A percentile compares a stretch with the other conserved stretches of the same genome.
Conservation (phyloP, 1,140 invertebrate species). For the Zaprionus camerounensis region DNA sequence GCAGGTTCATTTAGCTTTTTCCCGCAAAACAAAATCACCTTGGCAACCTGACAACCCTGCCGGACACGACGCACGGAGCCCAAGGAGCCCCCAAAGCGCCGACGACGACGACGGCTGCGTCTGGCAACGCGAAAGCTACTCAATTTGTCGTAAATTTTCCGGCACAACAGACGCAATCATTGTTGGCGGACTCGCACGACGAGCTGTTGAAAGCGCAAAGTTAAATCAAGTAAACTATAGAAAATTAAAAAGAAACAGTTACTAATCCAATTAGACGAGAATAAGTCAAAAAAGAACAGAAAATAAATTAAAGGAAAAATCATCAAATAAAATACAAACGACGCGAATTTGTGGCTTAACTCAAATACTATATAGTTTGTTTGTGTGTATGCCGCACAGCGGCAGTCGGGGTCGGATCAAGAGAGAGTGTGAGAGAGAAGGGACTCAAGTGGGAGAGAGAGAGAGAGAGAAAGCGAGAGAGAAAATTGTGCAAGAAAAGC, state of each 20-base stretch:
- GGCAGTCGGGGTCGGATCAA: slow-evolving; percentile 12
- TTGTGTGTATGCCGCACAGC: slow-evolving; percentile 14
- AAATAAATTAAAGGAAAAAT: slow-evolving; percentile 8
- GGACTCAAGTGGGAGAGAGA: slow-evolving; percentile 10
- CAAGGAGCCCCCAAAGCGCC: slow-evolving; percentile 36
- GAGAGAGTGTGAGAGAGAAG: not conserved
- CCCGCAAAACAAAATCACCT: not conserved
- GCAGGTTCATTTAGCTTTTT: not conserved
- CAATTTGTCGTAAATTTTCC: slow-evolving; percentile 83
- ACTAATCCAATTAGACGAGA: slow-evolving; percentile 37
- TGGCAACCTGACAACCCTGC: slow-evolving; percentile 37
- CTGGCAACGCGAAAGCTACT: slow-evolving; percentile 69
- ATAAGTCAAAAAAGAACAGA: slow-evolving; percentile 12
- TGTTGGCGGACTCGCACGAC: slow-evolving; percentile 66
- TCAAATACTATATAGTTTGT: slow-evolving; percentile 4
- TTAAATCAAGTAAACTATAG: slow-evolving; percentile 46
- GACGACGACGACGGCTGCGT: slow-evolving; percentile 49
- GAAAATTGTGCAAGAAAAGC: slow-evolving; percentile 73
- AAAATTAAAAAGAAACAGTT: slow-evolving; percentile 21
- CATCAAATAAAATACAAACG: not conserved
- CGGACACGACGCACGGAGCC: not conserved
- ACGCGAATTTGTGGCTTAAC: slow-evolving; percentile 1
- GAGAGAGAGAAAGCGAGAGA: slow-evolving; percentile 2
- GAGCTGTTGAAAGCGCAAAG: slow-evolving; percentile 39
- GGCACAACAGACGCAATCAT: slow-evolving; percentile 82